These are phyloP conservation scores for Smittia sp. DNA, from an alignment of 2,888 invertebrate species.

Conservation along the genomic window DNA sequence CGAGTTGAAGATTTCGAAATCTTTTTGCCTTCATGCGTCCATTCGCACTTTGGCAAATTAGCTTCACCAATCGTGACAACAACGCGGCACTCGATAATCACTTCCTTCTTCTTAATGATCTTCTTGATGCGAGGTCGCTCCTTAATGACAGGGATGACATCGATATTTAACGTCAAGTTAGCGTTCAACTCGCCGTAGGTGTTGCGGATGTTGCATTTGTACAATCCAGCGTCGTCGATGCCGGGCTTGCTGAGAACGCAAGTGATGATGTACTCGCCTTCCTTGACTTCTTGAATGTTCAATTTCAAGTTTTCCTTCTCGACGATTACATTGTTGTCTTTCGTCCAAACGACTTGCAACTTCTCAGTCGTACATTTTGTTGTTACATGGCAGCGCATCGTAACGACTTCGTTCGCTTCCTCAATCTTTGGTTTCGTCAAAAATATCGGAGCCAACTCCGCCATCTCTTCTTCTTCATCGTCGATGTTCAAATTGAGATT, in stretches of 20 bases:
- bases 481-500: conserved; percentile 96
- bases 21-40: conserved; percentile 79
- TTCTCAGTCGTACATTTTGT: conserved; percentile 67
- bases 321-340: conserved; percentile 73
- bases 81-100: conserved; percentile 90
- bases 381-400: conserved; percentile 82
- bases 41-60: conserved; percentile 74
- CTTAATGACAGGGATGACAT: conserved; percentile 92
- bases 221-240: conserved; percentile 93
- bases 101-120: conserved; percentile 86
- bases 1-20: conserved; percentile 55
- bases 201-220: conserved; percentile 97
- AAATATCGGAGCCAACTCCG: conserved; percentile 86
- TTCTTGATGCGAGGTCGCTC: conserved; percentile 89
- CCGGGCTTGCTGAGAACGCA: conserved; percentile 87
- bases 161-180: conserved; percentile 94
- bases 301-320: conserved; percentile 80
- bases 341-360: conserved; percentile 79
- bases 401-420: conserved; percentile 77
- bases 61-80: conserved; percentile 77
- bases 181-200: conserved; percentile 94
- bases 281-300: conserved; percentile 68
- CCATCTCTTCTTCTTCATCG: conserved; percentile 90
- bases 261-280: conserved; percentile 81
- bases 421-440: conserved; percentile 85